Evolutionary conservation across 30 jellyfish, hydroid and myxozoan genomes (phyloP), one percentile per base, ranked within the genome.

Genomic region (Chironex yamaguchii): DNA sequence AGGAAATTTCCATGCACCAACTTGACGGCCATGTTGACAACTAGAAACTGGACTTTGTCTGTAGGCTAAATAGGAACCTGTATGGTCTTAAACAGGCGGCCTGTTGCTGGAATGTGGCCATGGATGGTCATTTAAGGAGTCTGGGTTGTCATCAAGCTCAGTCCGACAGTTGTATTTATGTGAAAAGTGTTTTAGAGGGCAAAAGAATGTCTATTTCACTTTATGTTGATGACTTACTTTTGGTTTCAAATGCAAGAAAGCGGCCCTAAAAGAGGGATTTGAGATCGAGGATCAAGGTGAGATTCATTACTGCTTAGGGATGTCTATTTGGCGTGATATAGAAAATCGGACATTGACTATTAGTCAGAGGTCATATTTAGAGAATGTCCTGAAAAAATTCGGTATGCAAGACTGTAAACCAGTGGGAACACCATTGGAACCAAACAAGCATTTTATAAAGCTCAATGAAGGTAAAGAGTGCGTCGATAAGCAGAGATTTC

Each of bases 81-180:
- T 84, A 84, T 52, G 94, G 94, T 51, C 63, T 84, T 42, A 84
- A 84, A 42, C 89, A 84, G 71, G 81, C 94, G 29, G 94, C 89
- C 0, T 79, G 88, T 13, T 84, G 94, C 70, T 84, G 94, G 94
- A 84, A 84, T 48, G 9, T 54, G n/a, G n/a, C n/a, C n/a, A n/a
- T n/a, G 25, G 88, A 84, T 70, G 49, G 36, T 36, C 71, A 51
- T 82, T 71, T 84, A 33, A 84, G 58, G 67, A 42, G 62, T 27
- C 34, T 26, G 52, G 89, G 87, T 29, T 84, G 30, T 79, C 70
- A 58, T 29, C 21, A 31, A 71, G 71, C 67, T 67, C 25, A 66
- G 29, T 65, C 84, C 29, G 89, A 77, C 36, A 32, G 67, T 21
- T n/a, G n/a, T n/a, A n/a, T n/a, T n/a, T 84, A 84, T 36, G 35